Percentiles rank a stretch among this genome's conserved stretches.
Conservation (phyloP, 2,888 invertebrate genomes). For the Scaptomyza tumidula region DNA sequence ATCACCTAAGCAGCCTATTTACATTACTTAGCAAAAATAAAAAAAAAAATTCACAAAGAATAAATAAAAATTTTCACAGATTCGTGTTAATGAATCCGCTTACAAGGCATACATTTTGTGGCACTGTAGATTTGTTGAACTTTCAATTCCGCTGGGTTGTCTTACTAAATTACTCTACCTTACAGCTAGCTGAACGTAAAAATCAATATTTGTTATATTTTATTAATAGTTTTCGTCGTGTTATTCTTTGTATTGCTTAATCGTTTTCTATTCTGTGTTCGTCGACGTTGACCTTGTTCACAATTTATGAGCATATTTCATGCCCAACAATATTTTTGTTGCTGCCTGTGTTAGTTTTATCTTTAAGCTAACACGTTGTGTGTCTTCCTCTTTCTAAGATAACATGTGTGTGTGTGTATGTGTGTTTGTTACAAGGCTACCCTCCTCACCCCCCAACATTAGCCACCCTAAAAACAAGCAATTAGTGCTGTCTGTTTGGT, state of each 20-base stretch:
- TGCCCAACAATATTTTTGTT: conserved; percentile 34
- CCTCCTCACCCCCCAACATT: neutral
- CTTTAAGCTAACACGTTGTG: conserved; percentile 59
- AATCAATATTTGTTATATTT: conserved; percentile 53
- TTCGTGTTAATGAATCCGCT: conserved; percentile 58
- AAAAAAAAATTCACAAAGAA: neutral
- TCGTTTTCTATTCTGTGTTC: conserved; percentile 42
- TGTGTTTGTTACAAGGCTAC: neutral
- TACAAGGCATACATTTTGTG: conserved; percentile 38
- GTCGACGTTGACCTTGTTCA: conserved; percentile 64
- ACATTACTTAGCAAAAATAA: conserved; percentile 23
- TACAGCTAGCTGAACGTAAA: conserved; percentile 23
- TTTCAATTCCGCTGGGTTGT: conserved; percentile 13
- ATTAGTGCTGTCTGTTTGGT: conserved; percentile 32
- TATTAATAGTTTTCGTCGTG: conserved; percentile 21
- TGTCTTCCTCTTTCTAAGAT: conserved; percentile 33
- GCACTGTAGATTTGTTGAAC: conserved; percentile 3
- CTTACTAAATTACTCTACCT: conserved; percentile 1
- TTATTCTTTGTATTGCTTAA: conserved; percentile 58
- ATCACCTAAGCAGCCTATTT: conserved; percentile 23
- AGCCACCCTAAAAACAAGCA: conserved; percentile 26
- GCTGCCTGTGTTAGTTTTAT: conserved; percentile 54
- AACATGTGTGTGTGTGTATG: conserved; percentile 39
- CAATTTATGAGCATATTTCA: conserved; percentile 62
- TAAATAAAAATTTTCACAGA: conserved; percentile 23